Evolutionary conservation across 2,797 vertebrate genomes (phyloP).

Genomic region (Fundulus diaphanus): DNA sequence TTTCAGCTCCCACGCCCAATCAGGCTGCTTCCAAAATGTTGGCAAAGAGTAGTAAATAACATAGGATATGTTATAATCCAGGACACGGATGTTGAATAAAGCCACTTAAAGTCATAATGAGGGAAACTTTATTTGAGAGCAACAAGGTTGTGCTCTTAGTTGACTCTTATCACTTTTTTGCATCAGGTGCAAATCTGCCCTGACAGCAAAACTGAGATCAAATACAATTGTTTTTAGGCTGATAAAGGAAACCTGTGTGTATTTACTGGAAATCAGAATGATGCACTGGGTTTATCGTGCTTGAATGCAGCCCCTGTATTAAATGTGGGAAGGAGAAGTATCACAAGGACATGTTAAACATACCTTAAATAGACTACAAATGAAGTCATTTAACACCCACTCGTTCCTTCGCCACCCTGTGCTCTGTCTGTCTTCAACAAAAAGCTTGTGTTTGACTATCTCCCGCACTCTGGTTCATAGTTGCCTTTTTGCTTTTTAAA

Average conservation of each 20-base stretch:
- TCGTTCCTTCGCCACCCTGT: slow-evolving; percentile 70
- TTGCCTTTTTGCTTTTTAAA: slow-evolving; percentile 80
- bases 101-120: slow-evolving; percentile 63
- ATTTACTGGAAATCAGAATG: slow-evolving; percentile 68
- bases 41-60: slow-evolving; percentile 75
- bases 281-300: slow-evolving; percentile 60
- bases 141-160: slow-evolving; percentile 58
- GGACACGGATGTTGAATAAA: slow-evolving; percentile 79
- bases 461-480: slow-evolving; percentile 71
- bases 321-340: slow-evolving; percentile 69
- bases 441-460: slow-evolving; percentile 75
- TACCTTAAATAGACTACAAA: slow-evolving; percentile 84
- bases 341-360: slow-evolving; percentile 79
- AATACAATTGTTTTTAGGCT: slow-evolving; percentile 49
- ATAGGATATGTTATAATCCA: slow-evolving; percentile 75
- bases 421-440: slow-evolving; percentile 75
- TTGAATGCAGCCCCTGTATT: slow-evolving; percentile 57
- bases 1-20: slow-evolving; percentile 70
- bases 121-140: slow-evolving; percentile 54
- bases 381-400: slow-evolving; percentile 82
- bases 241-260: slow-evolving; percentile 61
- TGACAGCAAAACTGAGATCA: slow-evolving; percentile 64
- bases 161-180: slow-evolving; percentile 64
- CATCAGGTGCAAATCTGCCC: slow-evolving; percentile 69
- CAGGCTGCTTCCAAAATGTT: slow-evolving; percentile 61